Percentiles rank a stretch among this genome's conserved stretches.
These are phyloP conservation scores for Lycaon pictus DNA, from an alignment of 2,113 vertebrate genomes.

Conservation along the genomic window DNA sequence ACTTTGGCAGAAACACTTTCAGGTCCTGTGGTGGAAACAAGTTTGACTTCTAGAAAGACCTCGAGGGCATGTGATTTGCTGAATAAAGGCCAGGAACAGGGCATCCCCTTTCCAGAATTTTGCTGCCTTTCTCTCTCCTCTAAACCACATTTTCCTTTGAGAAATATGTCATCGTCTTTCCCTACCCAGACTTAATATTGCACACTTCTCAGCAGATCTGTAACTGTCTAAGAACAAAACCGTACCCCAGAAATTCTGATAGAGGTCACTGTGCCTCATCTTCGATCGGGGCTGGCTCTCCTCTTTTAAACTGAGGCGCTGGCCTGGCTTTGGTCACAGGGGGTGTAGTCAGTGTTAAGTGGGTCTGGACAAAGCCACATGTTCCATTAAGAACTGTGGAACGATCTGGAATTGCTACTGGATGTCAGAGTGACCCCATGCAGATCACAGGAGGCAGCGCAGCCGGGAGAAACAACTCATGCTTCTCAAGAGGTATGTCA, in stretches of 20 bases:
- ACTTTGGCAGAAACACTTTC: constrained; percentile 49
- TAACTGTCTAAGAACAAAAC: constrained; percentile 10
- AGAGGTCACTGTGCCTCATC: neutral
- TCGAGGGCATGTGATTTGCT: neutral
- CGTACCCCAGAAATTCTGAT: neutral
- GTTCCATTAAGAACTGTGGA: neutral
- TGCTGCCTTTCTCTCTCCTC: neutral
- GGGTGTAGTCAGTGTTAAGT: neutral
- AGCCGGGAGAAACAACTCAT: neutral
- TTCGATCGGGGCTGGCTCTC: neutral
- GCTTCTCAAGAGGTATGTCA: neutral
- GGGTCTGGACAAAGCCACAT: neutral
- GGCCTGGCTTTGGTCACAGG: neutral
- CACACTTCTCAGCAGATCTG: neutral
- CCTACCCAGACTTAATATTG: neutral
- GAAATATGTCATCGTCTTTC: neutral
- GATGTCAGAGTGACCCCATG: neutral
- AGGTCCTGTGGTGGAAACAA: neutral
- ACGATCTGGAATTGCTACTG: neutral
- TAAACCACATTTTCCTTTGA: constrained; percentile 21
- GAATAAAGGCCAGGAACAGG: neutral
- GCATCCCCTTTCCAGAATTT: neutral
- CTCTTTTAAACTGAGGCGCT: neutral
- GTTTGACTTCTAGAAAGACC: constrained; percentile 26
- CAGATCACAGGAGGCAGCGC: neutral